These are phyloP conservation scores for Euclidia mi DNA, from an alignment of 2,888 invertebrate species.

Conservation along the genomic window DNA sequence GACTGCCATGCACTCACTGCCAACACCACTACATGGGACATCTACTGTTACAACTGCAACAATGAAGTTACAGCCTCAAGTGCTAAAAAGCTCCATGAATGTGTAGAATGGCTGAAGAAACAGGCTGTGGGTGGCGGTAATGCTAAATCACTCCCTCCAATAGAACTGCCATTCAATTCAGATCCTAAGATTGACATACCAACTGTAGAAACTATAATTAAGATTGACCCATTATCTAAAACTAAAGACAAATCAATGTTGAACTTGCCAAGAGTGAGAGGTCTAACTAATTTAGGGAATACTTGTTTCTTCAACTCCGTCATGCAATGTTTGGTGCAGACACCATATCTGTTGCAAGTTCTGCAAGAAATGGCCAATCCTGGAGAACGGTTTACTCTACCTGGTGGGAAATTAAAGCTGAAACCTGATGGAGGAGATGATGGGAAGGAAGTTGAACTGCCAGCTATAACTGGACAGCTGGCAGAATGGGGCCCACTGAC, in stretches of 20 bases:
- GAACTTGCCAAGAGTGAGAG: constrained; percentile 91
- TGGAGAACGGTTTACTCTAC: constrained; percentile 93
- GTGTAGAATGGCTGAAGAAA: constrained; percentile 93
- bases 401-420: constrained; percentile 92
- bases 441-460: constrained; percentile 89
- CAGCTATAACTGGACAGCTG: constrained; percentile 91
- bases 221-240: constrained; percentile 65
- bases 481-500: constrained; percentile 93
- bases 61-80: constrained; percentile 91
- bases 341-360: constrained; percentile 93
- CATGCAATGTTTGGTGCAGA: constrained; percentile 97
- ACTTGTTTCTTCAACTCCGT: constrained; percentile 99
- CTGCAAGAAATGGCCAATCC: constrained; percentile 92
- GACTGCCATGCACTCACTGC: constrained; percentile 94
- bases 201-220: constrained; percentile 66
- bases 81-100: constrained; percentile 93
- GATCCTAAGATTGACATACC: constrained; percentile 69
- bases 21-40: constrained; percentile 92
- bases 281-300: constrained; percentile 97
- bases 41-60: constrained; percentile 95
- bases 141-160: constrained; percentile 75
- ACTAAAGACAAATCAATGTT: constrained; percentile 76
- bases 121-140: constrained; percentile 72
- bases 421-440: constrained; percentile 76
- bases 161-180: constrained; percentile 72